Percentiles rank a stretch among this genome's conserved stretches.
Conservation (phyloP, 2,888 invertebrate genomes). For the Alentia gelatinosa region DNA sequence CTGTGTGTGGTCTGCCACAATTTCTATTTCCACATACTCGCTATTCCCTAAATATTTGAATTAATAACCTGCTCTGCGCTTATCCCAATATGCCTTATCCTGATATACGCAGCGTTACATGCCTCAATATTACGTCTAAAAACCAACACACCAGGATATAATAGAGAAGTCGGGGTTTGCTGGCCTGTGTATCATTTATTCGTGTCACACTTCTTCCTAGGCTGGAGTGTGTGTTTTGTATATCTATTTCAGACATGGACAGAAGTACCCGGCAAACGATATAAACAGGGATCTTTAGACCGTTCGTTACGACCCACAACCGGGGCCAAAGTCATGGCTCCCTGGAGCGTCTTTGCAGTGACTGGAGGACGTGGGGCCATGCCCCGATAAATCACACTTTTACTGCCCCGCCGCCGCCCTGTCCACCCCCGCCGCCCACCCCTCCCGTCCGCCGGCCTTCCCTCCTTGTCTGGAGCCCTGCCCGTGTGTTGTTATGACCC, state of each 20-base stretch:
- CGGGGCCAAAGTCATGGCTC: slow-evolving; percentile 3
- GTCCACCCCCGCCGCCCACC: neutral
- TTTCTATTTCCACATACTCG: neutral
- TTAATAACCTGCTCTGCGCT: neutral
- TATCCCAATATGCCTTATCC: too few relatives aligned
- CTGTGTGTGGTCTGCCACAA: neutral
- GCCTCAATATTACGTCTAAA: too few relatives aligned
- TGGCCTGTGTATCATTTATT: too few relatives aligned
- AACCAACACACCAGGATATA: too few relatives aligned
- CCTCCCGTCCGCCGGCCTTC: neutral
- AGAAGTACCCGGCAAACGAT: neutral
- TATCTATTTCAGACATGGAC: neutral
- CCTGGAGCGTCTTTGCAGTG: neutral
- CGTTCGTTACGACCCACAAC: neutral
- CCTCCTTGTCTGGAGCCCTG: neutral
- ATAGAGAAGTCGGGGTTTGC: too few relatives aligned
- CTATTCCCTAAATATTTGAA: neutral
- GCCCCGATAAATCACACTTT: neutral
- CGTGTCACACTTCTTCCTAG: too few relatives aligned
- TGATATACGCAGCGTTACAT: too few relatives aligned
- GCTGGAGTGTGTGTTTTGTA: too few relatives aligned
- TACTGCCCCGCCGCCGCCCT: neutral
- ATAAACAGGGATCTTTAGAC: neutral
- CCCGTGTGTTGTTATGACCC: neutral
- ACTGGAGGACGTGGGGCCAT: neutral